Evolutionary conservation across 2,113 vertebrate species (phyloP).

Genomic region (Balaenoptera acutorostrata): DNA sequence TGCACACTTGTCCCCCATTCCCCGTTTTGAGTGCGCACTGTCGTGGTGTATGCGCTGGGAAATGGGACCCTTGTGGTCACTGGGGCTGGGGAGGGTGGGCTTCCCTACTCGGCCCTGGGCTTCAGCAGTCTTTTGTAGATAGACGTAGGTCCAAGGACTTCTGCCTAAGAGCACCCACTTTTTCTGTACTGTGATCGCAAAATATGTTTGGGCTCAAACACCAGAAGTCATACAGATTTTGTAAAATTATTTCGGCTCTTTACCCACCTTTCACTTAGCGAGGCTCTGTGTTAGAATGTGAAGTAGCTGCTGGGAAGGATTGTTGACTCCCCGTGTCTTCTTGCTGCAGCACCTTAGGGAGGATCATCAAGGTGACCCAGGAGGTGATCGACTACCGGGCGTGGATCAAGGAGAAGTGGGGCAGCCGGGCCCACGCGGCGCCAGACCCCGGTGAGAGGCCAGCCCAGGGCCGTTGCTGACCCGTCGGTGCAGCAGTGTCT

Average conservation of each 20-base stretch:
- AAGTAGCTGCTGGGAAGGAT: rapidly evolving
- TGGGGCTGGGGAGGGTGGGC: not conserved
- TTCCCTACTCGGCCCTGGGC: rapidly evolving
- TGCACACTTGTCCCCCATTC: rapidly evolving
- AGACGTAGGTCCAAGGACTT: not conserved
- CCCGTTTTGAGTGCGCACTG: not conserved
- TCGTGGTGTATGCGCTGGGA: not conserved
- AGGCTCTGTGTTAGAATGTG: rapidly evolving
- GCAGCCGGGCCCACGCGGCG: slow-evolving; percentile 73
- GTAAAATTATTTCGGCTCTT: not conserved
- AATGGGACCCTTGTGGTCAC: rapidly evolving
- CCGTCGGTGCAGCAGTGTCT: rapidly evolving
- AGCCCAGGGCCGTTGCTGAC: rapidly evolving
- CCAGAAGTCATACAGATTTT: not conserved
- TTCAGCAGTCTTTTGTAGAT: not conserved
- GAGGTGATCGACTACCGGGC: slow-evolving; percentile 96
- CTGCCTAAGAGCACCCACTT: rapidly evolving
- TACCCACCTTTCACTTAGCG: not conserved
- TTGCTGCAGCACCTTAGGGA: slow-evolving; percentile 89
- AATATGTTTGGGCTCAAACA: not conserved
- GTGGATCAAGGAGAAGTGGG: slow-evolving; percentile 95
- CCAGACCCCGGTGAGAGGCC: slow-evolving; percentile 78
- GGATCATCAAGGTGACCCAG: slow-evolving; percentile 97
- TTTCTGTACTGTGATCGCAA: not conserved
- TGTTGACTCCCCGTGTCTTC: not conserved